Base-by-base conservation (phyloP, 1,140 invertebrate genomes). In the Whitmania pigra region DNA sequence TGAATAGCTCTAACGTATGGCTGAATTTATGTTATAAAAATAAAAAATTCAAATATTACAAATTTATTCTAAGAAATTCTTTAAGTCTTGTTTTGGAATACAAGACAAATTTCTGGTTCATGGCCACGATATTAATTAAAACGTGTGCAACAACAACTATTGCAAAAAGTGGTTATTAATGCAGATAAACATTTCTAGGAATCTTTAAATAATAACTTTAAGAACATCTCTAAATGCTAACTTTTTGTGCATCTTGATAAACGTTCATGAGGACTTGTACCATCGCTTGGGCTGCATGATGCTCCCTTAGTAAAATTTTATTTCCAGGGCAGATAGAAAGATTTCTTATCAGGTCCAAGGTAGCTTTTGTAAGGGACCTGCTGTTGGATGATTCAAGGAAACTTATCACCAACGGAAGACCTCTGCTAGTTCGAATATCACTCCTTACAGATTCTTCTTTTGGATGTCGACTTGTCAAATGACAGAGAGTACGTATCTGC, bases 381-480 rank as follows among this genome's bases (percentile, higher is more conserved):
- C 77, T 78, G 66, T 77, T 80, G 31, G 80, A 78, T 69, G 80
- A 80, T 67, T 82, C 91, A 74, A 99, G 86, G 53, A 98, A 85
- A 83, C 94, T 94, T n/a, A 97, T 93, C 79, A 98, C 92, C 57
- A 96, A 89, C 79, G 90, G 88, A 75, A 94, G 84, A 6, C 94
- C 94, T 76, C 94, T 93, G 83, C 94, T 93, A 43, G 92, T 82
- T 36, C 94, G 88, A 6, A 98, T 93, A 9, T 92, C 89, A 84
- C 97, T 97, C 83, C 97, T 94, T 20, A 94, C 95, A 86, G 93
- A 89, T 84, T 97, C 93, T 49, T 92, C 89, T 78, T 97, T 93
- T 7, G 89, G 88, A 80, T 98, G 94, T 74, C 95, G 88, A 60
- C 92, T 94, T 0, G 94, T 98, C 74, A 98, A 85, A 81, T 99